Evolutionary conservation across 2,113 vertebrate genomes (phyloP).

Genomic region (Prietella phreatophila): DNA sequence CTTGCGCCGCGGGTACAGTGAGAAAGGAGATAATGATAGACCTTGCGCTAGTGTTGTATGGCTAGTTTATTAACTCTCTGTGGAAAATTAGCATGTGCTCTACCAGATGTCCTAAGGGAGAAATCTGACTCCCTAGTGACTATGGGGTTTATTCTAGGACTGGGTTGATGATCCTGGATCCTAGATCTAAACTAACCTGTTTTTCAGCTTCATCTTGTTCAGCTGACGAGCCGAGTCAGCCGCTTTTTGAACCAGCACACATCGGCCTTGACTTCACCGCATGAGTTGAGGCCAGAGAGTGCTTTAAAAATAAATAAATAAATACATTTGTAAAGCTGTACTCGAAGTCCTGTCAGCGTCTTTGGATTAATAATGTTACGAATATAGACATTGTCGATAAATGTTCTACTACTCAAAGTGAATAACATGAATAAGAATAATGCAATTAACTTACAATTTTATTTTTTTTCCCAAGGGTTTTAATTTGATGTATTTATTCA

Average conservation of each 20-base stretch:
- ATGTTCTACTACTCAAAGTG: no score
- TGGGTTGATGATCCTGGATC: no score
- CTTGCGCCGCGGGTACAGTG: neutral
- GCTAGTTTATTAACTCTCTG: constrained; percentile 10
- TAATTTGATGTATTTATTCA: no score
- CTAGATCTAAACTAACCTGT: neutral
- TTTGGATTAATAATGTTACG: neutral
- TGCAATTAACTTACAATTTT: no score
- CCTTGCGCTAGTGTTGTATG: neutral
- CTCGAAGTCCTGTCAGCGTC: neutral
- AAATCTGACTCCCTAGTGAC: neutral
- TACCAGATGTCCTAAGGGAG: no score
- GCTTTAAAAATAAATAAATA: neutral
- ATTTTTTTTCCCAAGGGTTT: no score
- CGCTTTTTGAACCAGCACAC: neutral
- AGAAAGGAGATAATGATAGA: neutral
- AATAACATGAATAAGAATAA: neutral
- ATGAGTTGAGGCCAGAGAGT: neutral
- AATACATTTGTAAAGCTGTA: neutral
- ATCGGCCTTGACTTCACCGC: neutral
- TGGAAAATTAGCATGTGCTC: neutral
- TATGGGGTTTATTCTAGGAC: neutral
- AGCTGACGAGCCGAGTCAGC: neutral
- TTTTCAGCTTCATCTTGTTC: neutral
- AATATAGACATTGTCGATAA: no score